Base-by-base conservation (phyloP, 2,888 invertebrate genomes). In the Trichogramma dendrolimi region DNA sequence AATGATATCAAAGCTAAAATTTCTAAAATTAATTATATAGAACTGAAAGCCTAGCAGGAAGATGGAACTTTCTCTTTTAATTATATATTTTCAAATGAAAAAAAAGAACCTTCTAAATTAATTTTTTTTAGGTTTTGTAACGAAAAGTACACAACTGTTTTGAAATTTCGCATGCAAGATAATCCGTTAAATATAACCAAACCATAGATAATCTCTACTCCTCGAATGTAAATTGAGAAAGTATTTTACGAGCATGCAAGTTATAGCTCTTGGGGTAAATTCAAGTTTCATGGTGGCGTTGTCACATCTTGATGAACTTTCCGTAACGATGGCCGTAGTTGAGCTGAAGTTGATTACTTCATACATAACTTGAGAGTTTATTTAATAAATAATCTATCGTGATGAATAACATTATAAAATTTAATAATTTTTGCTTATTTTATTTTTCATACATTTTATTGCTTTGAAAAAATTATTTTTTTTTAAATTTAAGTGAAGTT, bases 241-340 rank as follows among this genome's bases (percentile, higher is more conserved):
- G 78, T 79, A 79, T 79, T 79, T 79, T 79, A 79, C 78, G 78
- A 79, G 73, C 73, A 71, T 67, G 67, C 64, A 62, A 64, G 57
- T 10, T 27, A 27, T 27, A 27, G 27, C 27, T 27, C 27, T 14
- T 53, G 56, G 58, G 40, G 60, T 50, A 56, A 54, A 63, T 60
- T 59, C 65, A 72, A 77, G 76, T 77, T 79, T 78, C 74, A 76
- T 74, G 76, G 75, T 76, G 73, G 75, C 77, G 78, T 79, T 79
- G 78, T 78, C 78, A 77, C 78, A 78, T 78, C 79, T 79, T 79
- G 79, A 78, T 79, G 78, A 79, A 78, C 75, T 77, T 78, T 75
- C 75, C 74, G 77, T 76, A 76, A 78, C 76, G 77, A 77, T 77
- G 77, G 73, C 62, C 69, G 71, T 68, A 70, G 69, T 27, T 46